Percentiles rank a stretch among this genome's conserved stretches.
These are phyloP conservation scores for Tenthredo notha DNA, from an alignment of 2,888 invertebrate species.

Conservation along the genomic window DNA sequence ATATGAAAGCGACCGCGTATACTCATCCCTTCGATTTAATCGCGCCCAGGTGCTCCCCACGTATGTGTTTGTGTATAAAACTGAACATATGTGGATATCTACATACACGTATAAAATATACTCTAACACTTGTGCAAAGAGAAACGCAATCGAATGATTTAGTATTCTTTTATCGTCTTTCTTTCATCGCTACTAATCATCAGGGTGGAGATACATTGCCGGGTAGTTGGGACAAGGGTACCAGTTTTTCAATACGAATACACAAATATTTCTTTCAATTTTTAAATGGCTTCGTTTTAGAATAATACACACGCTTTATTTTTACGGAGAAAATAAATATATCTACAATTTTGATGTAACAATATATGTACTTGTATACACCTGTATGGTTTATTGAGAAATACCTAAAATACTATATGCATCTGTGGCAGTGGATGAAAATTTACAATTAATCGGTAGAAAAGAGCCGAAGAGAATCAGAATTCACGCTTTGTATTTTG, in stretches of 20 bases:
- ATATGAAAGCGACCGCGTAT: constrained; percentile 17
- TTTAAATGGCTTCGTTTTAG: not conserved
- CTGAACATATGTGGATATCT: constrained; percentile 10
- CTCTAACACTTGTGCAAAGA: not conserved
- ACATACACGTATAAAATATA: not conserved
- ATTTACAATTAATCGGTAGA: not conserved
- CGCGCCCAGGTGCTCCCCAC: not conserved
- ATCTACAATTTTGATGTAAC: not conserved
- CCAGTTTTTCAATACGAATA: not conserved
- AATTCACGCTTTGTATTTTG: not conserved
- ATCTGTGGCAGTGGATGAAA: not conserved
- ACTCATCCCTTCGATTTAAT: constrained; percentile 25
- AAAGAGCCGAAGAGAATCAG: not conserved
- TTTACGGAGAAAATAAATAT: not conserved
- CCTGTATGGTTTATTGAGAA: not conserved
- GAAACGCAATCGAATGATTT: constrained; percentile 23
- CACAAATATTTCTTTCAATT: not conserved
- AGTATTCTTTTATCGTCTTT: constrained; percentile 1
- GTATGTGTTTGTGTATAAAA: not conserved
- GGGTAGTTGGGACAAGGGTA: not conserved
- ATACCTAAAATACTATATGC: not conserved
- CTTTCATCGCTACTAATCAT: constrained; percentile 11
- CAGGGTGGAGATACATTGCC: not conserved
- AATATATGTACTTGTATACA: not conserved
- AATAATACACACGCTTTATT: not conserved